These are phyloP conservation scores for Platygyra sinensis DNA, from an alignment of 64 coral and sea anemone species.

Conservation along the genomic window DNA sequence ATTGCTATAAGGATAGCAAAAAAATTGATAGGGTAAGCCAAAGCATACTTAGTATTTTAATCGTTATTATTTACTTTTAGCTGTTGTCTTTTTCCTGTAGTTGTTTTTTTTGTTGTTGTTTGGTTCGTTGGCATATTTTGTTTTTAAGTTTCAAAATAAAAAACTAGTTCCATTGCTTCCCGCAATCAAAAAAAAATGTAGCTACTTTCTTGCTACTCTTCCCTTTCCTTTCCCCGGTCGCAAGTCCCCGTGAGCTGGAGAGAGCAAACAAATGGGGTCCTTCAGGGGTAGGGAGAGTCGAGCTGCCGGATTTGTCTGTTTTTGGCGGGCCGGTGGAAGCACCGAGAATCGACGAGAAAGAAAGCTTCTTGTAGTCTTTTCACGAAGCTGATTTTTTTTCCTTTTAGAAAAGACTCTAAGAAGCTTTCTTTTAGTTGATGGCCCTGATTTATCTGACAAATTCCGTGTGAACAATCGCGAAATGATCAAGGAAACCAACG, in stretches of 20 bases:
- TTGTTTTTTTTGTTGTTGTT: too few species aligned
- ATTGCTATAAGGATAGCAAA: too few species aligned
- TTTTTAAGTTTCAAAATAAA: too few species aligned
- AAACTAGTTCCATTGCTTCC: too few species aligned
- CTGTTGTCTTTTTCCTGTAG: too few species aligned
- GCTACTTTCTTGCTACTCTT: too few species aligned
- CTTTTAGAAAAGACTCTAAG: slow-evolving; percentile 32
- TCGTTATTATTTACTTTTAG: too few species aligned
- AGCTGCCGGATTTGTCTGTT: background rate
- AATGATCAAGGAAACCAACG: background rate
- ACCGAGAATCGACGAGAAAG: slow-evolving; percentile 22
- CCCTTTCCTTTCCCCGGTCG: too few species aligned
- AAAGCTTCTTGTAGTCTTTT: slow-evolving; percentile 52
- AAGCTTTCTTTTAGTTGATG: slow-evolving; percentile 33
- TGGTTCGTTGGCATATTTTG: too few species aligned
- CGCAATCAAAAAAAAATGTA: too few species aligned
- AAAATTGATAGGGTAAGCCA: too few species aligned
- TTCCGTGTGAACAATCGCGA: background rate
- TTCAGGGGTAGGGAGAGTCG: background rate
- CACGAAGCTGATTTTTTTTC: background rate
- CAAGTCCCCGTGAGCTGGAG: background rate
- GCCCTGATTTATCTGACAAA: background rate
- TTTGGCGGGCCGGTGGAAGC: slow-evolving; percentile 23
- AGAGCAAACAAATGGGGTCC: background rate
- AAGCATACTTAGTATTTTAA: too few species aligned